phyloP scores from a whole-genome alignment of 2,888 invertebrate species.

The Notocelia uddmanniana region DNA sequence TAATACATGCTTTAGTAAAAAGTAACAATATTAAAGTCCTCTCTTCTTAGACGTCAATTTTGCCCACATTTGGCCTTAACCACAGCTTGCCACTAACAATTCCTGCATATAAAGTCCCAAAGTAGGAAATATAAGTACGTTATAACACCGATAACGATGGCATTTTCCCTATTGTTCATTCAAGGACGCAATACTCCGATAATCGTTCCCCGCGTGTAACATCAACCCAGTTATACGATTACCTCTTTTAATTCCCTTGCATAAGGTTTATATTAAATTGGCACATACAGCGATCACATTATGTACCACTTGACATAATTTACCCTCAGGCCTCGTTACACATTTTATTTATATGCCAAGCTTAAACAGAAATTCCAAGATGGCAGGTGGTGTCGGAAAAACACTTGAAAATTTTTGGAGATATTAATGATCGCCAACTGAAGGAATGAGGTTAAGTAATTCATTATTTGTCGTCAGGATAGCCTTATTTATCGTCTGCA shows the following conservation, averaged over 20 bases:
- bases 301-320: constrained; percentile 21
- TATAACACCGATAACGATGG: neutral
- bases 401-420: constrained; percentile 4
- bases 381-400: constrained; percentile 5
- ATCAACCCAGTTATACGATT: neutral
- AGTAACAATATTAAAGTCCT: neutral
- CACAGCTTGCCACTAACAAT: neutral
- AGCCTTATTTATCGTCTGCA: neutral
- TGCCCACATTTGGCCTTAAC: too few species aligned
- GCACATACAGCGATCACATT: neutral
- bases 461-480: constrained; percentile 1
- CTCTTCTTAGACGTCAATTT: neutral
- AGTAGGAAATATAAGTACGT: too few species aligned
- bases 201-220: constrained; percentile 3
- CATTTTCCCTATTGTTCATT: constrained; percentile 31
- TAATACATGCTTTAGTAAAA: neutral
- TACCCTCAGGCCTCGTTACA: constrained; percentile 9
- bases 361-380: constrained; percentile 16
- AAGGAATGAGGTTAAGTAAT: constrained; percentile 2
- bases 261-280: constrained; percentile 6
- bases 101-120: neutral
- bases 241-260: neutral
- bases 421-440: neutral
- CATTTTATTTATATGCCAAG: constrained; percentile 16
- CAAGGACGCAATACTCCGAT: constrained; percentile 28